Evolutionary conservation across 2,113 vertebrate species (phyloP).

Genomic region (Brachyistius frenatus): DNA sequence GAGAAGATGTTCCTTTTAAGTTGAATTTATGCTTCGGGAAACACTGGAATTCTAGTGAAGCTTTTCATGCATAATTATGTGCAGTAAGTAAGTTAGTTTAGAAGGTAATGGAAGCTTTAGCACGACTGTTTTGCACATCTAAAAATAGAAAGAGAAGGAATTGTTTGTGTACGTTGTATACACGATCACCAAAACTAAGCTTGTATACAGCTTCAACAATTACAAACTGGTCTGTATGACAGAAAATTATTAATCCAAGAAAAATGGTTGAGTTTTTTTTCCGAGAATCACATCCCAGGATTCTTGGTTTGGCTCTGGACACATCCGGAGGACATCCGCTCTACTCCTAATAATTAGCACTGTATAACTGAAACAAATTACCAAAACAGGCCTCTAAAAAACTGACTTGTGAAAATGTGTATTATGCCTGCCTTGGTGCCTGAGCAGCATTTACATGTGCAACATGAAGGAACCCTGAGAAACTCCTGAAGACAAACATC

Average conservation of each 20-base stretch:
- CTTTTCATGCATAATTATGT: constrained; percentile 45
- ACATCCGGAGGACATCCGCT: constrained; percentile 39
- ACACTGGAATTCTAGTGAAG: constrained; percentile 26
- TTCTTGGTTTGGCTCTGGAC: constrained; percentile 27
- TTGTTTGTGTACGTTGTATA: background rate
- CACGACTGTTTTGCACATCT: no score
- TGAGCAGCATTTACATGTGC: background rate
- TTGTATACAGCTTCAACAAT: background rate
- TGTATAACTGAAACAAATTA: constrained; percentile 45
- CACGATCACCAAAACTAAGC: background rate
- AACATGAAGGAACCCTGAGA: constrained; percentile 1
- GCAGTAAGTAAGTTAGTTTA: constrained; percentile 29
- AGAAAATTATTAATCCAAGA: background rate
- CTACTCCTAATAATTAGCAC: constrained; percentile 45
- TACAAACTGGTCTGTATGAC: background rate
- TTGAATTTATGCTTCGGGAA: constrained; percentile 20
- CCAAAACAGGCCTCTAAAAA: constrained; percentile 6
- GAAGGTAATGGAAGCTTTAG: constrained; percentile 1
- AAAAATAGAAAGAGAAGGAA: background rate
- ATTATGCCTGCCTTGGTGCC: background rate
- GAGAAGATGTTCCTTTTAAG: constrained; percentile 20
- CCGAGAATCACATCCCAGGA: constrained; percentile 14
- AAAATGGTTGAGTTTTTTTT: background rate
- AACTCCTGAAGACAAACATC: constrained; percentile 23
- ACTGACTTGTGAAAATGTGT: constrained; percentile 20